Percentiles rank a stretch among this genome's conserved stretches.
Evolutionary conservation across 2,113 vertebrate species (phyloP).

Genomic region (Pipra filicauda): DNA sequence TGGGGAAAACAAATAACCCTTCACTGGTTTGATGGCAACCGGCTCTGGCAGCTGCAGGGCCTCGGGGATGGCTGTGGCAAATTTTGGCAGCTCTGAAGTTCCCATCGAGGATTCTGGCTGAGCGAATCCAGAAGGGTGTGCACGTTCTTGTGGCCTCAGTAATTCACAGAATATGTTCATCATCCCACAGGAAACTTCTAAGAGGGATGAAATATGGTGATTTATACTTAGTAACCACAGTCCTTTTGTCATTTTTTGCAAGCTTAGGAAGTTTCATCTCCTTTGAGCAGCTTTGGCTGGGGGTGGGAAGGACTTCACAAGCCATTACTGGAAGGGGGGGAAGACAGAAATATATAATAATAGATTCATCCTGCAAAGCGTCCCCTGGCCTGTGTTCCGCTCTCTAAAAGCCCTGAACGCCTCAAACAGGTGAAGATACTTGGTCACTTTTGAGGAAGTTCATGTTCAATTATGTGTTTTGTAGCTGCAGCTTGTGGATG

Average conservation of each 20-base stretch:
- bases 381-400: background rate
- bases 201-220: background rate
- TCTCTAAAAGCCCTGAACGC: background rate
- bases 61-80: background rate
- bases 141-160: background rate
- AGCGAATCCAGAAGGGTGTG: background rate
- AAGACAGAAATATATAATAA: background rate
- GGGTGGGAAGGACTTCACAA: background rate
- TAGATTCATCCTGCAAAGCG: background rate
- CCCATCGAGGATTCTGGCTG: background rate
- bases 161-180: background rate
- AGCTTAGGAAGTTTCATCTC: background rate
- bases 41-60: background rate
- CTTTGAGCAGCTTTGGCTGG: background rate
- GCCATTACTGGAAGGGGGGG: rapidly evolving
- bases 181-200: background rate
- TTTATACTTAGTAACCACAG: background rate
- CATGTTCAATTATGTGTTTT: background rate
- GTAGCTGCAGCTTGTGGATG: background rate
- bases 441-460: background rate
- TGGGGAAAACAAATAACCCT: background rate
- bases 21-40: background rate
- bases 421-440: background rate
- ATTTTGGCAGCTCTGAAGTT: background rate
- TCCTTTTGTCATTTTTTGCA: background rate